Evolutionary conservation across 2,888 invertebrate genomes (phyloP).

Genomic region (Crematogaster levior): DNA sequence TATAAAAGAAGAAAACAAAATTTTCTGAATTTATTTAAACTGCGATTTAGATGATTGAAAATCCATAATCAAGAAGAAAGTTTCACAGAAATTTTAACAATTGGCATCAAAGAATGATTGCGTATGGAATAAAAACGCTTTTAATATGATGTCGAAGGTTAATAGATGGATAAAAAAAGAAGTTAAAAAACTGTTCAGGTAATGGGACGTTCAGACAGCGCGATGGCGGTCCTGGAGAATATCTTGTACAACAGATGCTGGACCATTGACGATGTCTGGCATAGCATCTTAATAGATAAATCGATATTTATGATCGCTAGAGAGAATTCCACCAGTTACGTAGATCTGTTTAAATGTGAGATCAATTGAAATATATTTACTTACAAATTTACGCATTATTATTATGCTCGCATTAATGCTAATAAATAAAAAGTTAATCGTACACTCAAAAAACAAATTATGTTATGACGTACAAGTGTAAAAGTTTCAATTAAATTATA

Average conservation of each 20-base stretch:
- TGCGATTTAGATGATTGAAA: background rate
- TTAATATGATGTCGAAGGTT: background rate
- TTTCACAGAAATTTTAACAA: background rate
- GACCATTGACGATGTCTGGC: conserved; percentile 34
- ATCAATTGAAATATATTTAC: background rate
- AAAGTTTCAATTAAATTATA: background rate
- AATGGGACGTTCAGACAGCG: conserved; percentile 41
- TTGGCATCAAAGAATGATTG: conserved; percentile 47
- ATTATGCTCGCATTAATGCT: background rate
- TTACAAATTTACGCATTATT: background rate
- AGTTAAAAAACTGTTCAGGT: conserved; percentile 12
- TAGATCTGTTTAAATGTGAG: background rate
- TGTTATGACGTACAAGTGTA: background rate
- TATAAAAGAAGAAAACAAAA: background rate
- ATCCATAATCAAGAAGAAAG: background rate
- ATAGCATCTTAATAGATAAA: conserved; percentile 35
- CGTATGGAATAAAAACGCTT: background rate
- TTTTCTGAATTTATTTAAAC: background rate
- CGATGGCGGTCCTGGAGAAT: conserved; percentile 39
- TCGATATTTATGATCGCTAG: conserved; percentile 31
- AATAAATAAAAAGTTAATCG: background rate
- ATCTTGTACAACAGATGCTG: conserved; percentile 45
- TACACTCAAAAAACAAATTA: background rate
- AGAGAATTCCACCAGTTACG: background rate
- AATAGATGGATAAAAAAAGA: conserved; percentile 25